A percentile compares a stretch with the other conserved stretches of the same genome.
These are phyloP conservation scores for Odontamblyopus lacepedii DNA, from an alignment of 2,797 vertebrate genomes.

Conservation along the genomic window DNA sequence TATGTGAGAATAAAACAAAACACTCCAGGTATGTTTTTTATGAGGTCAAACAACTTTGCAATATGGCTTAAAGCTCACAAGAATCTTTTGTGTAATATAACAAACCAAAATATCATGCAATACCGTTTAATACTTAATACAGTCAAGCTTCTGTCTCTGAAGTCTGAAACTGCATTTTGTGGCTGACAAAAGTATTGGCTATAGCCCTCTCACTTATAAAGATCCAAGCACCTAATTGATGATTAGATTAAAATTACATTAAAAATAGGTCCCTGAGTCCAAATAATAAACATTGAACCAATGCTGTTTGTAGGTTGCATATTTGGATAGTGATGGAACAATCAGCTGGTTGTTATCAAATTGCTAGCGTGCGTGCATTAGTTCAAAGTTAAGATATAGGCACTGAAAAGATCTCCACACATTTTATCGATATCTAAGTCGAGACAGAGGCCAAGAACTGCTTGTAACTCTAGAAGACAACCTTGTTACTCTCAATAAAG, in stretches of 20 bases:
- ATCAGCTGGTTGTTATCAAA: background rate
- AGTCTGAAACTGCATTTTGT: background rate
- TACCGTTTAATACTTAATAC: too few species aligned
- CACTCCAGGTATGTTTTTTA: too few species aligned
- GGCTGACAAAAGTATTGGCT: background rate
- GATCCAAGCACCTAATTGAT: background rate
- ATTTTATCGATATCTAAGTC: conserved; percentile 52
- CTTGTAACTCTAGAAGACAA: conserved; percentile 70
- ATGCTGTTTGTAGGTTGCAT: background rate
- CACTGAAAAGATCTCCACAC: conserved; percentile 26
- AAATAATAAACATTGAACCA: background rate
- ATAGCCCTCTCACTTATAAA: background rate
- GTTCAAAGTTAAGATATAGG: conserved; percentile 9
- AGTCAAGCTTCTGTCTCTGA: background rate
- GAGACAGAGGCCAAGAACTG: conserved; percentile 51
- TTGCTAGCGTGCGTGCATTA: background rate
- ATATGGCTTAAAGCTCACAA: too few species aligned
- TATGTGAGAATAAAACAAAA: too few species aligned
- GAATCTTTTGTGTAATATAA: too few species aligned
- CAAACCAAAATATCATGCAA: too few species aligned
- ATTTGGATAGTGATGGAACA: background rate
- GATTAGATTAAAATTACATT: too few species aligned
- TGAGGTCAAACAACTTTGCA: too few species aligned
- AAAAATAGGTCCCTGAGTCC: too few species aligned
- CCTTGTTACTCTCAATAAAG: conserved; percentile 76